Evolutionary conservation across 2,113 vertebrate genomes (phyloP), one percentile per base, ranked within the genome.

Genomic region (Lophotis ruficrista): DNA sequence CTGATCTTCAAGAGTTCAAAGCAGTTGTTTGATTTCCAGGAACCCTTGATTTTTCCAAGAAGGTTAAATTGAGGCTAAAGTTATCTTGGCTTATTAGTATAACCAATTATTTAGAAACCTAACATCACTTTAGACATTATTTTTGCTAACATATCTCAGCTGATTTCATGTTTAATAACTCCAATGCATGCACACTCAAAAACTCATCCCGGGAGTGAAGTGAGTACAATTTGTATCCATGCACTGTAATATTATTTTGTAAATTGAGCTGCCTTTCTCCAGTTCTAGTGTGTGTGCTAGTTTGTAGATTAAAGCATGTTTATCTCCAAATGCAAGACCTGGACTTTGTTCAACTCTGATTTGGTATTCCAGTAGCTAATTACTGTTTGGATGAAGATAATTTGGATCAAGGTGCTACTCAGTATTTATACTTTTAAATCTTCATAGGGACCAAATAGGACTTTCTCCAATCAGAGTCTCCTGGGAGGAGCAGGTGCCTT

Each of bases 81-180:
- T 88, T 93, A 75, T 50, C 65, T 80, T 57, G 41, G 27, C 30
- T 92, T 89, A 66, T 95, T 87, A 87, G 21, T 65, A 88, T 51
- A 90, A 81, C 21, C 28, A 61, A 31, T 64, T 96, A 87, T 91
- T 95, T 91, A 89, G 77, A 80, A 94, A 85, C 60, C 53, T 84
- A 75, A 91, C 86, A 95, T 61, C 58, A 95, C 75, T 82, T 89
- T 56, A 83, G 57, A 68, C 18, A 47, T 87, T 82, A 77, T 83
- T 91, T 87, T 62, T 89, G 50, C 61, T 91, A 91, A 79, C 35
- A 18, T 66, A 47, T 51, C 78, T 89, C 83, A 43, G 61, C 70
- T 89, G 75, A 82, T 91, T 96, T 94, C 2, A 56, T 66, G 33
- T 88, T 94, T 90, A 66, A 48, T 80, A 88, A 87, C 78, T 83